These are phyloP conservation scores for Cotesia chilonis DNA, from an alignment of 1,140 invertebrate genomes.

Conservation along the genomic window DNA sequence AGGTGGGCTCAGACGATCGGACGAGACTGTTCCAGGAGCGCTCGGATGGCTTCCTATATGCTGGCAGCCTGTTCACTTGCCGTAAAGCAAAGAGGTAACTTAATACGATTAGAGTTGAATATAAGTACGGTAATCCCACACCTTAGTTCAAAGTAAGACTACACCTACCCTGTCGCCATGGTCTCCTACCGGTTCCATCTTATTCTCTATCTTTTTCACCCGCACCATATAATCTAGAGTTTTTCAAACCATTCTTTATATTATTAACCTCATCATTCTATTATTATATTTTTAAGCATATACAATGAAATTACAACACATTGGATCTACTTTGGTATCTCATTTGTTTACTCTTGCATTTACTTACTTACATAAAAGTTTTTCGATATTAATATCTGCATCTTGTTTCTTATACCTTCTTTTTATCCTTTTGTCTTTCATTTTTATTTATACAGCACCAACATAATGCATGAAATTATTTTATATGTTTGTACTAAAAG, in stretches of 20 bases:
- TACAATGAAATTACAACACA: too few relatives aligned
- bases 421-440: too few relatives aligned
- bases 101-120: constrained; percentile 64
- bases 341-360: too few relatives aligned
- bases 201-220: constrained; percentile 42
- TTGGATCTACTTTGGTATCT: too few relatives aligned
- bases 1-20: constrained; percentile 56
- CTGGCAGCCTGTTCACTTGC: constrained; percentile 66
- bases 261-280: background rate
- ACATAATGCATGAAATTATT: too few relatives aligned
- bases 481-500: background rate
- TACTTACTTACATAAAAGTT: too few relatives aligned
- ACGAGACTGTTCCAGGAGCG: constrained; percentile 60
- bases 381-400: too few relatives aligned
- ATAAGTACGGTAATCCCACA: constrained; percentile 67
- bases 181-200: constrained; percentile 39
- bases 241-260: constrained; percentile 20
- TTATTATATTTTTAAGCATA: background rate
- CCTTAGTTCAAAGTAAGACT: constrained; percentile 64
- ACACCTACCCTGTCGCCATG: constrained; percentile 50
- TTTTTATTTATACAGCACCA: too few relatives aligned
- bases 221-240: constrained; percentile 7
- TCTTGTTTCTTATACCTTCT: too few relatives aligned
- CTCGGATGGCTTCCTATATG: constrained; percentile 67
- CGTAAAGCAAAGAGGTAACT: constrained; percentile 67